Base-by-base conservation (phyloP, 2,888 invertebrate species). In the Clusia tigrina region DNA sequence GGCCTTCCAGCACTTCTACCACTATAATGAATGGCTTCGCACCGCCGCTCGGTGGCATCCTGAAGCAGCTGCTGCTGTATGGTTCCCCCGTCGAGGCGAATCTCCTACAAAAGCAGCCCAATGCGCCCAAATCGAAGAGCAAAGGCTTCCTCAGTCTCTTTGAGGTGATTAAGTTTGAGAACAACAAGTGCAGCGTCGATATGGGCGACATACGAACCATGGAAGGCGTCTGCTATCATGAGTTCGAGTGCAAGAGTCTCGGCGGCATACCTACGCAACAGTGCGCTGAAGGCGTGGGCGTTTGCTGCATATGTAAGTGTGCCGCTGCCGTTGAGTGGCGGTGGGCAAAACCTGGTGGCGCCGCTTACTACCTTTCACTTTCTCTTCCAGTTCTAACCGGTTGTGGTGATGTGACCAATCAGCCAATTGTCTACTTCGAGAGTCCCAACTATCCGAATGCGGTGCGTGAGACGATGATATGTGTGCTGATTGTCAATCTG, bases 201-300 rank as follows among this genome's bases (percentile, higher is more conserved):
- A 70, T 79, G 67, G 80, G 77, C 32, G 79, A 85, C 24, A 81
- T 85, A n/a, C 84, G 85, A 23, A 84, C 88, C 3, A 85, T 90
- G 71, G 88, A 89, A 74, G 93, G 93, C 0, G 87, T 87, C 23
- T 93, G 93, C 76, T 87, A 90, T 70, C 89, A 89, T 72, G 86
- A 87, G 63, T 84, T 86, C 37, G 89, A 92, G 75, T 93, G 93
- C 77, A 83, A 84, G 18, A 84, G 85, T 54, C 78, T 87, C 42
- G 89, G 88, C 55, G 92, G 92, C 1, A 84, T 85, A 5, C 80
- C 86, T 1, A 86, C 89, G 79, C 90, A 90, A n/a, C 78, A 85
- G 1, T 92, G 92, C 81, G 91, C 91, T 17, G 88, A 88, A 77
- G 91, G 90, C 2, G 89, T 89, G 74, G 92, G 91, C 12, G 88